Evolutionary conservation across 2,113 vertebrate genomes (phyloP).

Genomic region (Benitochromis conjunctus): DNA sequence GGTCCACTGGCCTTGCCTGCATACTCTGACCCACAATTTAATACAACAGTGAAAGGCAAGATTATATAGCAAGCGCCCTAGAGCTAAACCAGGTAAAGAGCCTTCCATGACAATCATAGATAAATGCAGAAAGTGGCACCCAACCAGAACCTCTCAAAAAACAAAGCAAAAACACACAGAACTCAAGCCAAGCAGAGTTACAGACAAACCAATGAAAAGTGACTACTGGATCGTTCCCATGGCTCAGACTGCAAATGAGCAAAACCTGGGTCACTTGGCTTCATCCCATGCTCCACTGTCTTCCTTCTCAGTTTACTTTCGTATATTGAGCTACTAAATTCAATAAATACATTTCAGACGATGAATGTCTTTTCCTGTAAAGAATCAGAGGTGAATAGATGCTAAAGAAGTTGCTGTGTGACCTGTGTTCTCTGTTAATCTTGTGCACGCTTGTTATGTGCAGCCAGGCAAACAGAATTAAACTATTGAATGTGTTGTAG

Average conservation of each 20-base stretch:
- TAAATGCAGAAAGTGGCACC: slow-evolving; percentile 19
- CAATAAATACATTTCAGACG: background rate
- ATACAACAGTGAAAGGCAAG: slow-evolving; percentile 30
- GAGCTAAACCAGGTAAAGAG: slow-evolving; percentile 35
- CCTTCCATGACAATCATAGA: slow-evolving; percentile 22
- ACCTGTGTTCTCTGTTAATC: background rate
- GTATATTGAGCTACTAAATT: background rate
- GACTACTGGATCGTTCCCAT: background rate
- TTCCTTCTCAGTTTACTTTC: background rate
- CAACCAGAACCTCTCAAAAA: slow-evolving; percentile 2
- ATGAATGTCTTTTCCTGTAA: background rate
- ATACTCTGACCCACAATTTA: slow-evolving; percentile 62
- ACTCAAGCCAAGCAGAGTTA: background rate
- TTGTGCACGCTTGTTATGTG: background rate
- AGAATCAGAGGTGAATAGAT: background rate
- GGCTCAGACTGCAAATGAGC: slow-evolving; percentile 10
- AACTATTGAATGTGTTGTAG: background rate
- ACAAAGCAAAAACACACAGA: background rate
- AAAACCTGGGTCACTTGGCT: background rate
- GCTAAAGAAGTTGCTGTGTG: background rate
- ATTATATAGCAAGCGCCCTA: slow-evolving; percentile 19
- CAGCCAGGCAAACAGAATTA: background rate
- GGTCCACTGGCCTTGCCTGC: slow-evolving; percentile 53
- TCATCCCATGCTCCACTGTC: background rate
- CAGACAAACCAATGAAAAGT: slow-evolving; percentile 11